These are phyloP conservation scores for Cephus spinipes DNA, from an alignment of 2,888 invertebrate species.

Conservation along the genomic window DNA sequence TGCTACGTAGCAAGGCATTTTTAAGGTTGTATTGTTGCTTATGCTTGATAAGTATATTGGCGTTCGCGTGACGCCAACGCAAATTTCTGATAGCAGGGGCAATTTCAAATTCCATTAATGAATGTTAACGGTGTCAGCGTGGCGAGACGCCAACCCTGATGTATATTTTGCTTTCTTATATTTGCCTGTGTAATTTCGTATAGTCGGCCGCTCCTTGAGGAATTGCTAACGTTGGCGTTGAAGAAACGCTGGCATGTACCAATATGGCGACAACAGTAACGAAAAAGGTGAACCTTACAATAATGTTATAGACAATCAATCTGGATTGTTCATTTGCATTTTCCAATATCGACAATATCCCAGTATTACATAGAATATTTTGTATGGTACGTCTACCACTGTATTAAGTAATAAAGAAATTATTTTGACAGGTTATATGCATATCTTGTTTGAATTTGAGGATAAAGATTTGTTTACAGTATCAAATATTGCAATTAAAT, in stretches of 20 bases:
- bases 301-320: neutral
- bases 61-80: neutral
- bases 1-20: neutral
- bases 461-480: neutral
- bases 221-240: neutral
- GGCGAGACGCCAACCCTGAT: neutral
- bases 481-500: neutral
- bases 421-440: neutral
- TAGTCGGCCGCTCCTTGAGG: neutral
- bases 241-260: neutral
- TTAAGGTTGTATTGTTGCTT: neutral
- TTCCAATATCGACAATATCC: neutral
- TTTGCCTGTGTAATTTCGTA: neutral
- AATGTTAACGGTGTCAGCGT: neutral
- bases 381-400: neutral
- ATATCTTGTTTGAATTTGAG: neutral
- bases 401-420: neutral
- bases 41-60: neutral
- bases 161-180: neutral
- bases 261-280: neutral
- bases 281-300: neutral
- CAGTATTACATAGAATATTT: neutral
- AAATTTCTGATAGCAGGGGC: neutral
- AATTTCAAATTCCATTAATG: neutral
- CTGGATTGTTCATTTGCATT: neutral